These are phyloP conservation scores for Hydropotes inermis DNA, from an alignment of 2,113 vertebrate species.

Conservation along the genomic window DNA sequence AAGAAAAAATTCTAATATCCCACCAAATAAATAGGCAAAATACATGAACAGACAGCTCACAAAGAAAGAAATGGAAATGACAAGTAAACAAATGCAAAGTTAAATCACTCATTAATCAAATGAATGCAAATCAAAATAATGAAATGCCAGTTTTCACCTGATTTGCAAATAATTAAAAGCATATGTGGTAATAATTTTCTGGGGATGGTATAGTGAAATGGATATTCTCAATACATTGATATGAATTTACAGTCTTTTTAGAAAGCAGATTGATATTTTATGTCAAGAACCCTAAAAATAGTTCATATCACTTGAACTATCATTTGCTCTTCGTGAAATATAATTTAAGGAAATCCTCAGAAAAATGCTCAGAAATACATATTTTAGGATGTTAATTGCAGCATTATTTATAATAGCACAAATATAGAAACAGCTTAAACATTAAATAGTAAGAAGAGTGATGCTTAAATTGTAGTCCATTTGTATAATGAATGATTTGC, in stretches of 20 bases:
- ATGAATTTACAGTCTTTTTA: not conserved
- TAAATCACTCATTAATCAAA: not conserved
- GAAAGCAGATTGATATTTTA: not conserved
- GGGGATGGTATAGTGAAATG: not conserved
- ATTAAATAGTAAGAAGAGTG: not conserved
- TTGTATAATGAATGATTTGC: not conserved
- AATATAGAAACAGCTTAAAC: not conserved
- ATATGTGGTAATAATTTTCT: not conserved
- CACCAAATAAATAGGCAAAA: not conserved
- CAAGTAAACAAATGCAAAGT: slow-evolving; percentile 16
- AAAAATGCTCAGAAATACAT: not conserved
- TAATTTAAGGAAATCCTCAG: not conserved
- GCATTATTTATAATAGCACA: not conserved
- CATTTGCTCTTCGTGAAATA: not conserved
- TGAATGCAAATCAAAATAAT: not conserved
- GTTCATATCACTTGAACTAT: not conserved
- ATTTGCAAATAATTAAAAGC: slow-evolving; percentile 44
- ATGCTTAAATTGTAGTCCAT: not conserved
- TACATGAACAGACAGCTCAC: not conserved
- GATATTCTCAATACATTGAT: not conserved
- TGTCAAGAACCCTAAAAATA: not conserved
- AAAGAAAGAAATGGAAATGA: not conserved
- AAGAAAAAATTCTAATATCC: not conserved
- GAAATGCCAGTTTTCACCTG: not conserved
- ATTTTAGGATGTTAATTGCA: not conserved